Conservation (phyloP, 2,113 vertebrate species). For the Setophaga coronata region DNA sequence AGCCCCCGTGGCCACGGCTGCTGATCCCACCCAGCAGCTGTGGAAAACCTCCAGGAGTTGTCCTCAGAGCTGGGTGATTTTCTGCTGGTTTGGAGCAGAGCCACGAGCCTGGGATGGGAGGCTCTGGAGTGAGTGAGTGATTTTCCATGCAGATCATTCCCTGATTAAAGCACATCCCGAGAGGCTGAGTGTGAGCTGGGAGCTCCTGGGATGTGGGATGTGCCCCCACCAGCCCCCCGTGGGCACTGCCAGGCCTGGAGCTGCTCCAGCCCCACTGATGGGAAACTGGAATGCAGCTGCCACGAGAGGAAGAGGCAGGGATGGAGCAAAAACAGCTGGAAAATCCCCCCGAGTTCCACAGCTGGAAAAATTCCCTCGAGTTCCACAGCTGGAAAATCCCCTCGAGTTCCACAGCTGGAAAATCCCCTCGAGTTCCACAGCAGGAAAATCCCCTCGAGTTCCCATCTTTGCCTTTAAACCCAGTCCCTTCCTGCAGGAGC, state of each 20-base stretch:
- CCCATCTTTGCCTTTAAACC: not conserved
- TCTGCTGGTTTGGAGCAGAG: not conserved
- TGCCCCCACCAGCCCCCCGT: not conserved
- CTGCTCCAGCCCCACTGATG: accelerated
- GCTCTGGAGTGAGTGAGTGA: accelerated
- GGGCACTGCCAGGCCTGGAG: not conserved
- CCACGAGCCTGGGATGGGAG: not conserved
- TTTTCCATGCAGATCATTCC: not conserved
- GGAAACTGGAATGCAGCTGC: accelerated
- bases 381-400: too few relatives aligned
- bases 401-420: too few relatives aligned
- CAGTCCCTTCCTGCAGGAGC: not conserved
- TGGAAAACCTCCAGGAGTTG: not conserved
- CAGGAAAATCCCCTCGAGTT: not conserved
- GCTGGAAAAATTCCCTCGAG: not conserved
- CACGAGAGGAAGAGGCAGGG: accelerated
- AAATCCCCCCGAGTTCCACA: not conserved
- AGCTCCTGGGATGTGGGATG: not conserved
- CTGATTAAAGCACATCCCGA: not conserved
- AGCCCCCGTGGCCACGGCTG: accelerated
- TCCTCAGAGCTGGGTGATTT: not conserved
- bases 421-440: not conserved
- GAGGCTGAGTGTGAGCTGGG: not conserved
- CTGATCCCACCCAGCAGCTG: not conserved
- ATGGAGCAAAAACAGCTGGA: not conserved